phyloP scores from a whole-genome alignment of 2,888 invertebrate species.

The Ceraclea dissimilis region DNA sequence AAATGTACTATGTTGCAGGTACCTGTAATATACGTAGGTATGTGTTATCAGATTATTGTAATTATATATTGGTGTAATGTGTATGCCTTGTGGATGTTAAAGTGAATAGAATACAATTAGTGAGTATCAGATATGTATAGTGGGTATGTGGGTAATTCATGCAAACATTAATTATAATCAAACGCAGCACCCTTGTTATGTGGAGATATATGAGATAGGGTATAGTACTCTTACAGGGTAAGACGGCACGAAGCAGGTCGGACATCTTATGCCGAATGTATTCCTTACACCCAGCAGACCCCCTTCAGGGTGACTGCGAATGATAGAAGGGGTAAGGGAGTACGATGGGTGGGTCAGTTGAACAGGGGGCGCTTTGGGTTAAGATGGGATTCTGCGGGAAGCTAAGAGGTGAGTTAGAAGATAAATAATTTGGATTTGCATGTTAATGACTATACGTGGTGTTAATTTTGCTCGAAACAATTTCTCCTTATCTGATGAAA shows the following conservation, averaged over 20 bases:
- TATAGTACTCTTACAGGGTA: conserved; percentile 11
- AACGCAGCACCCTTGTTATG: conserved; percentile 21
- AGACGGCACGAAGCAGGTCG: conserved; percentile 26
- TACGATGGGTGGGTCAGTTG: conserved; percentile 14
- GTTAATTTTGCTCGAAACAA: conserved; percentile 7
- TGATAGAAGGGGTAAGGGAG: conserved; percentile 3
- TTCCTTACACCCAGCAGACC: conserved; percentile 14
- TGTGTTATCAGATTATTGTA: too few relatives aligned
- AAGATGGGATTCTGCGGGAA: conserved; percentile 6
- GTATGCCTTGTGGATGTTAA: too few relatives aligned
- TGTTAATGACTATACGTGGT: conserved; percentile 15
- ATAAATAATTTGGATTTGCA: conserved; percentile 20
- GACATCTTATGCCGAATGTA: conserved; percentile 26
- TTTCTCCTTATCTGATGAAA: neutral
- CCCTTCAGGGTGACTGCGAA: neutral
- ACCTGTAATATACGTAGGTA: too few relatives aligned
- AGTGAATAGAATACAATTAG: neutral
- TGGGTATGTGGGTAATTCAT: neutral
- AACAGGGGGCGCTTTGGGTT: neutral
- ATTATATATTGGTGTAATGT: too few relatives aligned
- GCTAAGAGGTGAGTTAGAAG: conserved; percentile 15
- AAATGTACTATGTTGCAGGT: too few relatives aligned
- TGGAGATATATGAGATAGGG: conserved; percentile 5
- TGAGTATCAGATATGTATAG: neutral
- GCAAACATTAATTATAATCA: neutral